Percentiles rank a stretch among this genome's conserved stretches.
These are phyloP conservation scores for Campoletis raptor DNA, from an alignment of 2,888 invertebrate genomes.

Conservation along the genomic window DNA sequence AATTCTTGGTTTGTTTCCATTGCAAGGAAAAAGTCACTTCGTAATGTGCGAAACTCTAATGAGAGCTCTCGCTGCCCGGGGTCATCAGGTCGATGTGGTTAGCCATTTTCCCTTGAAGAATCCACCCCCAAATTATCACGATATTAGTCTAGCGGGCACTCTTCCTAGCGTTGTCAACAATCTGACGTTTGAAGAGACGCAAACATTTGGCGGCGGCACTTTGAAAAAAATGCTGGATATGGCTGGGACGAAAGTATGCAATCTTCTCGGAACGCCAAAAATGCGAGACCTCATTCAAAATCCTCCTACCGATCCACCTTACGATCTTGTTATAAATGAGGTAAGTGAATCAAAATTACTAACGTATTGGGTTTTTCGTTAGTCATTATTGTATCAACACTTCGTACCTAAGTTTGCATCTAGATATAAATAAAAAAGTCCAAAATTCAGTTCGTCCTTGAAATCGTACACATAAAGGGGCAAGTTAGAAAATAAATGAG, in stretches of 20 bases:
- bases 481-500: too few species aligned
- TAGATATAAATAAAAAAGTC: background rate
- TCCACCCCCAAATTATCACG: constrained; percentile 77
- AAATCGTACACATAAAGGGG: too few species aligned
- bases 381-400: background rate
- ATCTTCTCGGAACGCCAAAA: constrained; percentile 60
- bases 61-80: constrained; percentile 84
- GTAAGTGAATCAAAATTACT: constrained; percentile 61
- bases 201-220: constrained; percentile 36
- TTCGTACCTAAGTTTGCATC: background rate
- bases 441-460: too few species aligned
- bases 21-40: constrained; percentile 86
- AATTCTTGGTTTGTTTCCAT: constrained; percentile 85
- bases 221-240: constrained; percentile 19
- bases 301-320: constrained; percentile 73
- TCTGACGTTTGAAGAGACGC: constrained; percentile 68
- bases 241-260: constrained; percentile 67
- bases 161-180: constrained; percentile 75
- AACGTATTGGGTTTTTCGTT: background rate
- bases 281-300: constrained; percentile 72
- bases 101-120: constrained; percentile 78
- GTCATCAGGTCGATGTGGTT: constrained; percentile 85
- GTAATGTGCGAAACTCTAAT: constrained; percentile 84
- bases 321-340: constrained; percentile 76
- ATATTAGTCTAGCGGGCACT: constrained; percentile 75